Evolutionary conservation across 2,113 vertebrate genomes (phyloP).

Genomic region (Cepphus grylle): DNA sequence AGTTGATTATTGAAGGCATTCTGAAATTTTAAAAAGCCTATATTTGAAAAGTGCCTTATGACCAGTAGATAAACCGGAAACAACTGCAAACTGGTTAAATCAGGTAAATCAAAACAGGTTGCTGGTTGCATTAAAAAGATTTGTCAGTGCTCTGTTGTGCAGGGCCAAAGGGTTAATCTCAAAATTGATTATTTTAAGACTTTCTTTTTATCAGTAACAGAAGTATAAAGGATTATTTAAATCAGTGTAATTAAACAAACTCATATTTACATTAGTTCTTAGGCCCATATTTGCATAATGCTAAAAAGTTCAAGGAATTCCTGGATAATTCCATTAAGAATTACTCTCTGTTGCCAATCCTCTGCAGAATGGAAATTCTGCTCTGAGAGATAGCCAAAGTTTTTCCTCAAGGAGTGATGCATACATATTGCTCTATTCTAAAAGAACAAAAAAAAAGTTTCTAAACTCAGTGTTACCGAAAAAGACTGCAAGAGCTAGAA

Average conservation of each 20-base stretch:
- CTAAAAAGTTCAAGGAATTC: neutral
- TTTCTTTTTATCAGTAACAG: neutral
- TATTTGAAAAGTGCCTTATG: neutral
- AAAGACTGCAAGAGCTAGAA: neutral
- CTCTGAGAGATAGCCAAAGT: neutral
- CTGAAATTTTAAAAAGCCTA: neutral
- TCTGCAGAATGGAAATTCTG: slow-evolving; percentile 11
- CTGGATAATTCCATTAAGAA: neutral
- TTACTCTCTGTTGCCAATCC: neutral
- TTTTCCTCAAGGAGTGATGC: neutral
- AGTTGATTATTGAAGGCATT: neutral
- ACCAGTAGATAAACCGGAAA: neutral
- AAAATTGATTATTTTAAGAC: neutral
- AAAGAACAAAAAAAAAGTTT: neutral
- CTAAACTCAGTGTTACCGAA: neutral
- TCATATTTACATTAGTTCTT: neutral
- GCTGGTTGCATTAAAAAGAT: neutral
- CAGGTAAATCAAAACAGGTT: neutral
- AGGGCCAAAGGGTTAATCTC: neutral
- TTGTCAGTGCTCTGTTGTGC: neutral
- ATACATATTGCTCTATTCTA: neutral
- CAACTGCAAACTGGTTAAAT: neutral
- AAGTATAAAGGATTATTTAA: neutral
- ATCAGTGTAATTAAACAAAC: neutral
- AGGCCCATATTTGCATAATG: neutral